Conservation (phyloP, 2,888 invertebrate species). For the Lycia hirtaria region DNA sequence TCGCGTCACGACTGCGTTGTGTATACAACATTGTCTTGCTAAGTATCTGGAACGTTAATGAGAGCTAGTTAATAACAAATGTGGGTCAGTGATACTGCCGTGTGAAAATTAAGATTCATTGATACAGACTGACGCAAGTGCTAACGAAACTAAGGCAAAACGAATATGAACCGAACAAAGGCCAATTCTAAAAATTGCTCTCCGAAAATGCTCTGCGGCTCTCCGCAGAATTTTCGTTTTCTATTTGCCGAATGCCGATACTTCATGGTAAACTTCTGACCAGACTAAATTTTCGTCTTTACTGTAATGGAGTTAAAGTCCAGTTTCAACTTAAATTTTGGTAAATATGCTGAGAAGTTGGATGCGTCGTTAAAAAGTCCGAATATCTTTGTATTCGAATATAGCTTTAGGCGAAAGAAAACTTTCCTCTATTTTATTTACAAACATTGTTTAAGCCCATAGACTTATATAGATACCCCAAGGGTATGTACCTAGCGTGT, state of each 20-base stretch:
- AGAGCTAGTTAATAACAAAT: slow-evolving; percentile 37
- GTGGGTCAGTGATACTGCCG: slow-evolving; percentile 45
- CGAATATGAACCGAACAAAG: slow-evolving; percentile 26
- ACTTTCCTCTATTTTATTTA: too few species aligned
- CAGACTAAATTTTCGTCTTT: slow-evolving; percentile 7
- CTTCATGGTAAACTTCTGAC: slow-evolving; percentile 29
- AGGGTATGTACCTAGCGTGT: too few species aligned
- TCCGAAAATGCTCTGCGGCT: slow-evolving; percentile 36
- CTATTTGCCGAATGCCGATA: slow-evolving; percentile 38
- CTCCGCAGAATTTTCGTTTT: slow-evolving; percentile 31
- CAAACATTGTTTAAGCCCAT: too few species aligned
- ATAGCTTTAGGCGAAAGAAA: too few species aligned
- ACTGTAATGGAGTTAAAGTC: slow-evolving; percentile 15
- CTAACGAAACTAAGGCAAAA: slow-evolving; percentile 30
- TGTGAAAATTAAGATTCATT: slow-evolving; percentile 46
- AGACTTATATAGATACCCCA: too few species aligned
- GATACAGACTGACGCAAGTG: slow-evolving; percentile 29
- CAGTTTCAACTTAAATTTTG: slow-evolving; percentile 7
- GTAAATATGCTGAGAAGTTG: slow-evolving; percentile 4
- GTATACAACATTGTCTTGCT: slow-evolving; percentile 45
- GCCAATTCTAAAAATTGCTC: slow-evolving; percentile 37
- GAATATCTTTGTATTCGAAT: slow-evolving; percentile 7
- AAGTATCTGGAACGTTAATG: slow-evolving; percentile 41
- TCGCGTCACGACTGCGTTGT: slow-evolving; percentile 37
- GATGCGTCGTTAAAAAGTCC: slow-evolving; percentile 6